A percentile compares a stretch with the other conserved stretches of the same genome.
These are phyloP conservation scores for Platanista minor DNA, from an alignment of 2,113 vertebrate genomes.

Conservation along the genomic window DNA sequence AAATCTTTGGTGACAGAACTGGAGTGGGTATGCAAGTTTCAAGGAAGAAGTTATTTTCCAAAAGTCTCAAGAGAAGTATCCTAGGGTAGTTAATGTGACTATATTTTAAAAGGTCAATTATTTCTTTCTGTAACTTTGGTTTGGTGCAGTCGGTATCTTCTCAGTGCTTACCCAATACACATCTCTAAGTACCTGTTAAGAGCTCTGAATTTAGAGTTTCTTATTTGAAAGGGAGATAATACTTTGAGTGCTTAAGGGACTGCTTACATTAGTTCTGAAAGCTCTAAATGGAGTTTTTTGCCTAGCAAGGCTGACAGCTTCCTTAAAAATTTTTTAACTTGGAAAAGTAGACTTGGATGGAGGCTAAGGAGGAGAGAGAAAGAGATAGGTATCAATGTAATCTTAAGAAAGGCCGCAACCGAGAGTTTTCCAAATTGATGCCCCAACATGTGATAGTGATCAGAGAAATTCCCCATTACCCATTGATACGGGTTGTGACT, in stretches of 20 bases:
- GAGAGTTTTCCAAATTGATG: not conserved
- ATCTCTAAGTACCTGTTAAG: conserved; percentile 33
- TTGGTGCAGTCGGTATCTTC: not conserved
- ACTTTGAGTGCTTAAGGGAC: not conserved
- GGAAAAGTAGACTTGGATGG: conserved; percentile 23
- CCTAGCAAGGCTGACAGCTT: conserved; percentile 18
- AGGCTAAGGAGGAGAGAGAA: not conserved
- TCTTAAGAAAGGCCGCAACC: not conserved
- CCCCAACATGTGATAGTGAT: not conserved
- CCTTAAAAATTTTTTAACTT: not conserved
- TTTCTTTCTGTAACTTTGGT: conserved; percentile 49
- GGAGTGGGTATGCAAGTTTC: conserved; percentile 47
- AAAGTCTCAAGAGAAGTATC: conserved; percentile 33
- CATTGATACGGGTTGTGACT: not conserved
- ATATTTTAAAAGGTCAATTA: conserved; percentile 30
- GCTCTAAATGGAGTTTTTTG: conserved; percentile 1
- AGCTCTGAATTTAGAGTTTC: conserved; percentile 40
- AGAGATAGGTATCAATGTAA: not conserved
- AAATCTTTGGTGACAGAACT: conserved; percentile 70
- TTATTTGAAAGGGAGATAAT: conserved; percentile 45
- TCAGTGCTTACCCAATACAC: not conserved
- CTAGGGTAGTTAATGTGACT: conserved; percentile 15
- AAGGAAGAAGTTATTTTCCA: conserved; percentile 41
- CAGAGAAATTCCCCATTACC: conserved; percentile 23
- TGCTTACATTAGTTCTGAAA: conserved; percentile 20